Percentiles rank a stretch among this genome's conserved stretches.
phyloP scores from a whole-genome alignment of 2,888 invertebrate species.

The Caradrina clavipalpis region DNA sequence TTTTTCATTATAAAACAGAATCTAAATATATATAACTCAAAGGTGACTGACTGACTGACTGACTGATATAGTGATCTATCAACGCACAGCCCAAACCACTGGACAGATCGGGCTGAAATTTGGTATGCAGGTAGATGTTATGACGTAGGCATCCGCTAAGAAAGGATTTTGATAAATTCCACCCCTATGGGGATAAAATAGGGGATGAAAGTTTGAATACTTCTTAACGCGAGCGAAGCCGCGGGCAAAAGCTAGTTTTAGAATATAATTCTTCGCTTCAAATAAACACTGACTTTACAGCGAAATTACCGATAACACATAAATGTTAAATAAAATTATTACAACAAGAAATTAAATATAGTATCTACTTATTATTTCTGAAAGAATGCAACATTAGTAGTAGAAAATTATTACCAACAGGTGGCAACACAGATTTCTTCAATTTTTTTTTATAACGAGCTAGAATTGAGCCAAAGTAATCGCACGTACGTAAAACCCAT shows the following conservation, averaged over 20 bases:
- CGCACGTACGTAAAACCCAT: slow-evolving; percentile 6
- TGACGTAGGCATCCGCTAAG: too few relatives aligned
- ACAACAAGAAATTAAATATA: slow-evolving; percentile 17
- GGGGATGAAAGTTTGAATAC: too few relatives aligned
- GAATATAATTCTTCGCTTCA: neutral
- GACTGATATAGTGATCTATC: too few relatives aligned
- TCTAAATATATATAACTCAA: too few relatives aligned
- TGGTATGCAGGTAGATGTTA: too few relatives aligned
- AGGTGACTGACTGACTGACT: too few relatives aligned
- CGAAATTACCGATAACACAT: neutral
- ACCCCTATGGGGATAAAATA: too few relatives aligned
- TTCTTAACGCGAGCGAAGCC: too few relatives aligned
- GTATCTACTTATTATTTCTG: slow-evolving; percentile 12
- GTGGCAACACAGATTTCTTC: slow-evolving; percentile 37
- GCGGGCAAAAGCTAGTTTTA: too few relatives aligned
- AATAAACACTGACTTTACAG: neutral
- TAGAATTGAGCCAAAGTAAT: slow-evolving; percentile 39
- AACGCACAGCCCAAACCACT: too few relatives aligned
- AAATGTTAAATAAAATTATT: slow-evolving; percentile 20
- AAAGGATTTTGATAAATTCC: too few relatives aligned
- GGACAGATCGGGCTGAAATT: too few relatives aligned
- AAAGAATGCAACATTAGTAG: slow-evolving; percentile 48
- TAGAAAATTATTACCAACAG: slow-evolving; percentile 55
- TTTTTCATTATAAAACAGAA: neutral
- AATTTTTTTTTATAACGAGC: slow-evolving; percentile 17